Base-by-base conservation (phyloP, 2,888 invertebrate species). In the Lycia hirtaria region DNA sequence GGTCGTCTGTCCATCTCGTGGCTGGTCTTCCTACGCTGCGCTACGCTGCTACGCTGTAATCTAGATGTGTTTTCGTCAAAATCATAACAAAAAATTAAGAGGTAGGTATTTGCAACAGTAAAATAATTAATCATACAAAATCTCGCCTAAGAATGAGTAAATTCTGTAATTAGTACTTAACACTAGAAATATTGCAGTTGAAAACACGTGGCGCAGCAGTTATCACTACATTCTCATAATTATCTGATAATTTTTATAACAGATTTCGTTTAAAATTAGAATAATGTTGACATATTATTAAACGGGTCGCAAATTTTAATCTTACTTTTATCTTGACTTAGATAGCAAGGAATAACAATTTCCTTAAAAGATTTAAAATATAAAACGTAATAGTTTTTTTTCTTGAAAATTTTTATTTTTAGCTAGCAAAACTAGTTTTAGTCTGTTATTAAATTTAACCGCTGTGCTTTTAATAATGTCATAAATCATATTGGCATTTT, bases 201-300 rank as follows among this genome's bases (percentile, higher is more conserved):
- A 22, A 40, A 40, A n/a, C 7, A 12, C 9, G 41, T 15, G 10
- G 3, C 15, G 17, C 22, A 40, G 17, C 22, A 40, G 7, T 26
- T 41, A 5, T 12, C n/a, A 26, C n/a, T 4, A 37, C 3, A 19
- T 12, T n/a, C 19, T 28, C 28, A 30, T 30, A n/a, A n/a, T n/a
- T n/a, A 33, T 28, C 24, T 32, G 32, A 38, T 43, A 49, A 41
- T 19, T 45, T 37, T 22, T 24, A 17, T 56, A 55, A 52, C 45
- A 48, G 55, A 59, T 62, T 22, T 56, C 44, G 37, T 55, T n/a
- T 62, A 60, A 56, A 64, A 67, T 61, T 62, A 65, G 62, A 54
- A 52, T 41, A 5, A 24, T 52, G 48, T 62, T 64, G 54, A 64
- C 62, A 59, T 55, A 64, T 44, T 41, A 17, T 49, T 56, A 60